These are phyloP conservation scores for Ischnus inquisitorius DNA, from an alignment of 2,888 invertebrate genomes.

Conservation along the genomic window DNA sequence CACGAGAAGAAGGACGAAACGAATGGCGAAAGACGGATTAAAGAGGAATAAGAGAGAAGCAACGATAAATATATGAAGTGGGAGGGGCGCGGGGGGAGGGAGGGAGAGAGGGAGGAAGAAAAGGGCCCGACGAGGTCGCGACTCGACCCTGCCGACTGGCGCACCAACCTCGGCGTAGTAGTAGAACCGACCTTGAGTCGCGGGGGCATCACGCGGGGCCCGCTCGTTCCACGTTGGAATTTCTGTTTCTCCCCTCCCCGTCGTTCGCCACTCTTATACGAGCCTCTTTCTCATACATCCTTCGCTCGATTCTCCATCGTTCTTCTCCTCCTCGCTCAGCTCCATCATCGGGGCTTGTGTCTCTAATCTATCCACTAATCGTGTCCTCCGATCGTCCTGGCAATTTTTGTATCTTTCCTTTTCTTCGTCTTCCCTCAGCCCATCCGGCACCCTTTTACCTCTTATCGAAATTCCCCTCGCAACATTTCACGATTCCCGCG, in stretches of 20 bases:
- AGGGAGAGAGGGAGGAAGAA: constrained; percentile 70
- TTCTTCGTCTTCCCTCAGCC: neutral
- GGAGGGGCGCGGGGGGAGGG: no score
- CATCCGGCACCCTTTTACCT: constrained; percentile 19
- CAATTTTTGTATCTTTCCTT: neutral
- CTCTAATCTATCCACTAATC: constrained; percentile 46
- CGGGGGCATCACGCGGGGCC: constrained; percentile 80
- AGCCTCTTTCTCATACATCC: neutral
- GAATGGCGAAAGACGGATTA: constrained; percentile 41
- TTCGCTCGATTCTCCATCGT: constrained; percentile 40
- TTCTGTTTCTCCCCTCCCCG: constrained; percentile 78
- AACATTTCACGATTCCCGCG: neutral
- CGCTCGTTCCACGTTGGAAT: constrained; percentile 84
- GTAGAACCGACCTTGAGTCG: constrained; percentile 85
- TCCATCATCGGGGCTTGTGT: constrained; percentile 11
- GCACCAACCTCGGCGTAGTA: constrained; percentile 80
- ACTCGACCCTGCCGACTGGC: constrained; percentile 82
- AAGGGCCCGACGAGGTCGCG: constrained; percentile 84
- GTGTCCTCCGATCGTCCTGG: constrained; percentile 31
- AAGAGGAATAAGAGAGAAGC: constrained; percentile 37
- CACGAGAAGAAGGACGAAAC: constrained; percentile 44
- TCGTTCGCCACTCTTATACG: constrained; percentile 55
- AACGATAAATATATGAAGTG: constrained; percentile 11
- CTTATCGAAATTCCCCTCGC: constrained; percentile 40
- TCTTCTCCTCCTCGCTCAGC: constrained; percentile 25